Evolutionary conservation across 2,113 vertebrate genomes (phyloP), one percentile per base, ranked within the genome.

Genomic region (Dipodomys stephensi): DNA sequence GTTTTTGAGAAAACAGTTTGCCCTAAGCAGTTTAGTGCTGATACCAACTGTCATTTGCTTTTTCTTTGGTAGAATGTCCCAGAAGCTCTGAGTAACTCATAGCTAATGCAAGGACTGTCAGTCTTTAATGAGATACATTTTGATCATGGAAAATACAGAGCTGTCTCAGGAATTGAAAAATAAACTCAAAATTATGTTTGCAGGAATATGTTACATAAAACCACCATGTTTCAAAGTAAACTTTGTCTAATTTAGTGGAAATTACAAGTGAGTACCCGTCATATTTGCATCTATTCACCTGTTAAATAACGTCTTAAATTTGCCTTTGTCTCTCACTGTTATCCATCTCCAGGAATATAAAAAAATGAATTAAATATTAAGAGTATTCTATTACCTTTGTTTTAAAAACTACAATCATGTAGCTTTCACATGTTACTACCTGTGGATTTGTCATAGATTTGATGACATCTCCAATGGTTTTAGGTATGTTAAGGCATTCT

Each of bases 1-100:
- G 69, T 97, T 98, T 53, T 97, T 95, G 93, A 97, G 97, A 97
- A 98, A 98, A 98, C 96, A 98, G 97, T 97, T 98, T 98, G 98
- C 98, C 98, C 97, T 98, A 95, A 98, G 98, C 98, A 98, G 96
- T 98, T 98, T 98, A 98, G 97, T 97, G 97, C 98, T 98, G 98
- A 98, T 98, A 98, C 97, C 88, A 96, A 97, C 97, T 98, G 98
- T 98, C 98, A 98, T 98, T 98, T 98, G 93, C 92, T 97, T 97
- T 97, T 98, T 96, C 94, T 97, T 97, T 92, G 87, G 84, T 97
- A 93, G 96, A 97, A 98, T 96, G 97, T 97, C 95, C 94, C 83
- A 92, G 89, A 97, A 91, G n/a, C 92, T 97, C 98, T 97, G 96
- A 95, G 90, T 39, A 95, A 93, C 90, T 39, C 39, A 39, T 39